These are phyloP conservation scores for Eugnorisma glareosa DNA, from an alignment of 2,888 invertebrate species.

Conservation along the genomic window DNA sequence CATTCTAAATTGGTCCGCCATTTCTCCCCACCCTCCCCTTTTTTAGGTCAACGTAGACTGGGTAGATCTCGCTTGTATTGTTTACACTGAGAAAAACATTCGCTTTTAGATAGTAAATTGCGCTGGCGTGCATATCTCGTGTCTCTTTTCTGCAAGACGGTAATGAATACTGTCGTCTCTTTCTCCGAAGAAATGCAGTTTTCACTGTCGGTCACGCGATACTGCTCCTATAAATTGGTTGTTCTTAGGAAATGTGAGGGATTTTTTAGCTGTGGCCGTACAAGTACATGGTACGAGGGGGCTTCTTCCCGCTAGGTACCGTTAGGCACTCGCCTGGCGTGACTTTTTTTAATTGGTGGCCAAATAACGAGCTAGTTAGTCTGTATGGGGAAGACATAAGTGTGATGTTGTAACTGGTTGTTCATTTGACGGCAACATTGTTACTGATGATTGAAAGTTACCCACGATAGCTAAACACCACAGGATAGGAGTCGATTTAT, in stretches of 20 bases:
- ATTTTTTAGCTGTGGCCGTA: slow-evolving; percentile 56
- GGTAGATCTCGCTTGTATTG: slow-evolving; percentile 64
- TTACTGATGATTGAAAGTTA: background rate
- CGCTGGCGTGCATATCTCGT: slow-evolving; percentile 62
- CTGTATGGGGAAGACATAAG: background rate
- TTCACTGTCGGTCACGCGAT: slow-evolving; percentile 80
- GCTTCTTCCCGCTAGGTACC: slow-evolving; percentile 53
- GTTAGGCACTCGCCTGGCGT: slow-evolving; percentile 48
- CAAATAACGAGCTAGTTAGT: slow-evolving; percentile 28
- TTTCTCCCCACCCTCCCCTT: slow-evolving; percentile 31
- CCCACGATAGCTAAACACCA: background rate
- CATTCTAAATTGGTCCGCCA: slow-evolving; percentile 44
- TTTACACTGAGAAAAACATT: slow-evolving; percentile 71
- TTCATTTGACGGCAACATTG: background rate
- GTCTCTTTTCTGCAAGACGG: slow-evolving; percentile 61
- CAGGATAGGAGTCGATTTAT: background rate
- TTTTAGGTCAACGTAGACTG: slow-evolving; percentile 62
- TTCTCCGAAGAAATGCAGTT: slow-evolving; percentile 79
- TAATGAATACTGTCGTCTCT: slow-evolving; percentile 63
- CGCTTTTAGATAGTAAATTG: slow-evolving; percentile 71
- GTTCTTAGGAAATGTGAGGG: slow-evolving; percentile 62
- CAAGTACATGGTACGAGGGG: slow-evolving; percentile 22
- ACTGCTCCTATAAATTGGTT: slow-evolving; percentile 67
- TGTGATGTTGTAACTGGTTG: background rate
- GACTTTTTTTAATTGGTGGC: slow-evolving; percentile 40